Evolutionary conservation across 2,888 invertebrate species (phyloP), one percentile per base, ranked within the genome.

Genomic region (Dryobota labecula): DNA sequence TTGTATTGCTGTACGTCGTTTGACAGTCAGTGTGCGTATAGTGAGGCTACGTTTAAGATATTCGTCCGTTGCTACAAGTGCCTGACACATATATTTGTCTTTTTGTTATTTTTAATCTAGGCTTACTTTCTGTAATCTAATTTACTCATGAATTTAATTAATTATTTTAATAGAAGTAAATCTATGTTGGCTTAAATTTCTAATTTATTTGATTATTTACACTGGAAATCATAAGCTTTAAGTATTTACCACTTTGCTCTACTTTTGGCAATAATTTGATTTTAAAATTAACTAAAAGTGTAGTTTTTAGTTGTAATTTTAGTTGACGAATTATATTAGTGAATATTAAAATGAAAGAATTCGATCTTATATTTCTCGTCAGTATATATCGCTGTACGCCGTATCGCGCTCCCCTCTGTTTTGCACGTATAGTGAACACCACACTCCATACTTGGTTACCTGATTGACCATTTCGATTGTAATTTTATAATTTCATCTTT

Each of bases 221-320:
- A 79, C 33, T 41, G 15, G 73, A 73, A 73, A 77, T 76, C 76
- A 27, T 53, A 71, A 45, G n/a, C 51, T 47, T 71, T 51, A 49
- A 38, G 33, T 38, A 70, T 70, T 38, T 71, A 72, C 30, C 27
- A 36, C 43, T 54, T 51, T 43, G 64, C 54, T 76, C 62, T 51
- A 67, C 15, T 65, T 49, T 78, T 76, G 61, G 70, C 70, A 81
- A 76, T 83, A 78, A 70, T 53, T 68, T 76, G 56, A 68, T 75
- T 81, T 69, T 73, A 70, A 43, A 70, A 53, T 62, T 66, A 65
- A 74, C 38, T 68, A 49, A 49, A 68, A 66, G 6, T 51, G 41
- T 70, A 62, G 51, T 57, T 77, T 27, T 80, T 60, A 66, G 60
- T 77, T 62, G 5, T 84, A 76, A 70, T 54, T 56, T 68, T 49